Evolutionary conservation across 2,888 invertebrate genomes (phyloP), one percentile per base, ranked within the genome.

Genomic region (Erebia aethiops): DNA sequence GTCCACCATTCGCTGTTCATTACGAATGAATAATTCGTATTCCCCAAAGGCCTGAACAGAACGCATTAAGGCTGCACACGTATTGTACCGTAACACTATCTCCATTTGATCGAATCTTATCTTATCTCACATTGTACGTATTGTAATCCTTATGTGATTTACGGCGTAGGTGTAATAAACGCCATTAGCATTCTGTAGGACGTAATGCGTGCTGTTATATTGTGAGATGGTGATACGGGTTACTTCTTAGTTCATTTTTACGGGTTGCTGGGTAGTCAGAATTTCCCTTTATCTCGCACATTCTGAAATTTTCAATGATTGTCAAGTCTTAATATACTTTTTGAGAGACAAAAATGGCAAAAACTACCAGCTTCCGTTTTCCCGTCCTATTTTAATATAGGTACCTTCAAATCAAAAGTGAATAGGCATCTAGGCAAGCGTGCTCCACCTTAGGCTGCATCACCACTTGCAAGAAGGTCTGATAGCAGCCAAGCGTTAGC

Each of bases 51-150:
- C 52, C 26, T 16, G 18, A 43, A 18, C 18, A 46, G 61, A 43
- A 61, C 46, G 16, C 18, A 61, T 61, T 61, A 61, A 46, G 58
- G 61, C 61, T 1, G 46, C 46, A 46, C 61, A 46, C 46, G 46
- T 61, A 61, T 46, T 46, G 61, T 61, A 61, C 61, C 61, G 61
- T 61, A 61, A 61, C 46, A 18, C 46, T 61, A 61, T 61, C 61
- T 61, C 7, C 13, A 46, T 16, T 26, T 18, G 61, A 61, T 61
- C 61, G 18, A 18, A 61, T 61, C 61, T 61, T 61, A 61, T 61
- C 61, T 61, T 41, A 58, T 58, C 58, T 57, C 57, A 14, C 61
- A 18, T 18, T 46, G 60, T 41, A 41, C 41, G 58, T 41, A 60
- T 60, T 60, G 60, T 60, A 41, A n/a, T 60, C 60, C 60, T 41